Evolutionary conservation across 2,113 vertebrate genomes (phyloP).

Genomic region (Bubo bubo): DNA sequence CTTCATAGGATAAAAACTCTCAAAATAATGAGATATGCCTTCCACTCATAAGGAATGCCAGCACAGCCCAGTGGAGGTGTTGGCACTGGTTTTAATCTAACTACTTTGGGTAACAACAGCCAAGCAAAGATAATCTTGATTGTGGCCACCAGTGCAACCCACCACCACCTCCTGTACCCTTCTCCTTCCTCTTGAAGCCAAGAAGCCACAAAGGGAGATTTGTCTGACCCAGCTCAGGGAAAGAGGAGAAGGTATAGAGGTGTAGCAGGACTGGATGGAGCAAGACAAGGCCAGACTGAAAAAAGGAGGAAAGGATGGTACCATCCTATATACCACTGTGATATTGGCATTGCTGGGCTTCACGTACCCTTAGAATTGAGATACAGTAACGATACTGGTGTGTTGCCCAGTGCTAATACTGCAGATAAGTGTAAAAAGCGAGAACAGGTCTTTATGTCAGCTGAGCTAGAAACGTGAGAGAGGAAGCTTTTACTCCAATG

Average conservation of each 20-base stretch:
- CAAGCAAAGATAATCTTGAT: background rate
- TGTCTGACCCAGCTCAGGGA: background rate
- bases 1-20: background rate
- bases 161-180: background rate
- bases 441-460: background rate
- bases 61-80: background rate
- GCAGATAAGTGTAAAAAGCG: background rate
- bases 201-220: background rate
- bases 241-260: background rate
- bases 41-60: background rate
- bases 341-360: background rate
- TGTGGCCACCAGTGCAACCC: background rate
- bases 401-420: background rate
- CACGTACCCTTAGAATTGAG: background rate
- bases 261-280: background rate
- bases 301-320: accelerated
- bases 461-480: background rate
- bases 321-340: no score
- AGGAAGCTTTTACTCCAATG: background rate
- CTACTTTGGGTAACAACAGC: background rate
- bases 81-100: background rate
- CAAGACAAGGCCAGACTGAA: background rate
- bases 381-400: background rate
- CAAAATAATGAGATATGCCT: background rate
- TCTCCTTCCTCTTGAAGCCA: background rate